Evolutionary conservation across 2,113 vertebrate species (phyloP).

Genomic region (Brachyhypopomus gauderio): DNA sequence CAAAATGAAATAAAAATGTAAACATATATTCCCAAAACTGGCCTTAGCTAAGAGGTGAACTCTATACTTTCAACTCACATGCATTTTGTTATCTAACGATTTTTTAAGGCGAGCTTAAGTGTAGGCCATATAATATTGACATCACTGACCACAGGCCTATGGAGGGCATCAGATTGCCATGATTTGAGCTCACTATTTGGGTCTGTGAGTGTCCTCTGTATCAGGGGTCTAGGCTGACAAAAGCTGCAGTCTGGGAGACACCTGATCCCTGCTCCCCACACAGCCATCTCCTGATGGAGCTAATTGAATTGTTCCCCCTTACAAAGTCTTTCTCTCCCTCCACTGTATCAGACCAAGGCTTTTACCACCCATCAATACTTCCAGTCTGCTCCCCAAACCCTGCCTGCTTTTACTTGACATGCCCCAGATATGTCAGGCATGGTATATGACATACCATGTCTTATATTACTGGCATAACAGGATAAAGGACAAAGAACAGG

Average conservation of each 20-base stretch:
- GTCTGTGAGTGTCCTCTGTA: constrained; percentile 31
- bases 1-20: too few relatives aligned
- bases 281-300: constrained; percentile 53
- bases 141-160: not conserved
- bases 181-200: not conserved
- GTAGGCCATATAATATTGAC: not conserved
- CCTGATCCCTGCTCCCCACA: constrained; percentile 66
- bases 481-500: not conserved
- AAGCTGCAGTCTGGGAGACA: constrained; percentile 64
- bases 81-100: too few relatives aligned
- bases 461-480: not conserved
- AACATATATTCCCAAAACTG: too few relatives aligned
- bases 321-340: constrained; percentile 34
- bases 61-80: too few relatives aligned
- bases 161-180: too few relatives aligned
- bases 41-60: too few relatives aligned
- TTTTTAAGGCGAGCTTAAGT: too few relatives aligned
- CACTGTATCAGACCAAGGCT: constrained; percentile 15
- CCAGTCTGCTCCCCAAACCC: not conserved
- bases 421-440: not conserved
- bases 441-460: not conserved
- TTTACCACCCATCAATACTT: constrained; percentile 23
- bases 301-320: constrained; percentile 63
- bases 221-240: constrained; percentile 61
- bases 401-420: not conserved